These are phyloP conservation scores for Anolis sagrei DNA, from an alignment of 2,113 vertebrate species.

Conservation along the genomic window DNA sequence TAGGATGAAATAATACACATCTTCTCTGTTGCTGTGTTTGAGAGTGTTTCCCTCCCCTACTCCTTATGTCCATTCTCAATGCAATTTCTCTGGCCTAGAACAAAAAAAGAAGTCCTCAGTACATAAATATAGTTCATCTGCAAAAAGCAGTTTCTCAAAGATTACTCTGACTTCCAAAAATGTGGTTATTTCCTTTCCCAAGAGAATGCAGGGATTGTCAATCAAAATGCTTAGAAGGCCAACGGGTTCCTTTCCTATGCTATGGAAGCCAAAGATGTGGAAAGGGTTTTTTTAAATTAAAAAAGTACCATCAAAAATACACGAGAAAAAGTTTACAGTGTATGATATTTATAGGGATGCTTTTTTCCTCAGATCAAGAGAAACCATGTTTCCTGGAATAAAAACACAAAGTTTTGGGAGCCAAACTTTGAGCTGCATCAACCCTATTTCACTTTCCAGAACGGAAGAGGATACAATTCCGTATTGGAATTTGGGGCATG, in stretches of 20 bases:
- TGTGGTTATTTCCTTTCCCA: background rate
- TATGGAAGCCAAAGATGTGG: background rate
- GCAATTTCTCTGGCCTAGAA: background rate
- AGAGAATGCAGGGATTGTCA: background rate
- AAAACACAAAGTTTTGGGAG: conserved; percentile 13
- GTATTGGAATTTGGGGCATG: conserved; percentile 44
- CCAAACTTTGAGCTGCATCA: background rate
- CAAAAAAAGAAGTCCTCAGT: background rate
- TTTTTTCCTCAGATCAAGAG: conserved; percentile 37
- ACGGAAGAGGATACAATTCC: accelerated
- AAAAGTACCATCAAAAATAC: background rate
- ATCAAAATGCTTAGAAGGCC: background rate
- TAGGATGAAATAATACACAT: background rate
- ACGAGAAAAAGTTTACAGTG: conserved; percentile 12
- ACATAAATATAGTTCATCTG: background rate
- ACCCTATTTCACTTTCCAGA: background rate
- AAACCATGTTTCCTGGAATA: conserved; percentile 29
- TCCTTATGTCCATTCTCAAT: background rate
- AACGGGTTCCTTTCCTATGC: background rate
- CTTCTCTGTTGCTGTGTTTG: background rate
- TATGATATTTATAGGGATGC: conserved; percentile 17
- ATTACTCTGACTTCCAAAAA: background rate
- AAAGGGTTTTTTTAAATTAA: conserved; percentile 13
- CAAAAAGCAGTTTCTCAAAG: background rate
- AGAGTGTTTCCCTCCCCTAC: no score